Conservation (phyloP, 2,888 invertebrate genomes). For the Spisula solida region DNA sequence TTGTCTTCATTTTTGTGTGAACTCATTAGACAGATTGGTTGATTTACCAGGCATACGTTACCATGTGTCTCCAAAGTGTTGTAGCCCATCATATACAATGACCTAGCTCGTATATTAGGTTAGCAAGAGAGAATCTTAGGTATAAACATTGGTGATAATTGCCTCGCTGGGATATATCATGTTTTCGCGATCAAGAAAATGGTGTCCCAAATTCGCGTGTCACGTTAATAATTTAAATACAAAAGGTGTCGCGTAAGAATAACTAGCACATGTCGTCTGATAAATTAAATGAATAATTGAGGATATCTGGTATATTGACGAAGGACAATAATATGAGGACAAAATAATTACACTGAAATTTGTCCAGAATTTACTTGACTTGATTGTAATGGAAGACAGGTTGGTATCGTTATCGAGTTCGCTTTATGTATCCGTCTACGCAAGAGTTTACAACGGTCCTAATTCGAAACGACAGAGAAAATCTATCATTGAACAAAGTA, state of each 20-base stretch:
- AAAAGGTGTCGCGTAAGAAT: conserved; percentile 19
- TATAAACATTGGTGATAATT: conserved; percentile 14
- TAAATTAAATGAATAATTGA: conserved; percentile 48
- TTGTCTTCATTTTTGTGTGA: too few species aligned
- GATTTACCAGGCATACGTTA: neutral
- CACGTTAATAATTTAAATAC: conserved; percentile 31
- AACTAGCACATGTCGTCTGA: conserved; percentile 28
- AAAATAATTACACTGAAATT: neutral
- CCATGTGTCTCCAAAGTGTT: neutral
- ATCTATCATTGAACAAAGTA: neutral
- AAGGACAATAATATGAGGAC: neutral
- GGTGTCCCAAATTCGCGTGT: conserved; percentile 21
- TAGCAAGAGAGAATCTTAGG: neutral
- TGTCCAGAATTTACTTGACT: neutral
- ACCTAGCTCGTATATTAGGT: neutral
- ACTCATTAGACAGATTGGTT: neutral
- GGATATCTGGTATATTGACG: neutral
- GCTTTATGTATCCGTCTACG: neutral
- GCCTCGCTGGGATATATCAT: conserved; percentile 10
- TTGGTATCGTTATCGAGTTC: neutral
- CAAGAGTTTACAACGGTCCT: neutral
- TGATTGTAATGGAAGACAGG: neutral
- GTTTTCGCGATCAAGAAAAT: neutral
- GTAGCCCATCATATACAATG: neutral
- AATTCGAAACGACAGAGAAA: neutral